A percentile compares a stretch with the other conserved stretches of the same genome.
phyloP scores from a whole-genome alignment of 2,797 vertebrate species.

The Melanotaenia pygmaea region DNA sequence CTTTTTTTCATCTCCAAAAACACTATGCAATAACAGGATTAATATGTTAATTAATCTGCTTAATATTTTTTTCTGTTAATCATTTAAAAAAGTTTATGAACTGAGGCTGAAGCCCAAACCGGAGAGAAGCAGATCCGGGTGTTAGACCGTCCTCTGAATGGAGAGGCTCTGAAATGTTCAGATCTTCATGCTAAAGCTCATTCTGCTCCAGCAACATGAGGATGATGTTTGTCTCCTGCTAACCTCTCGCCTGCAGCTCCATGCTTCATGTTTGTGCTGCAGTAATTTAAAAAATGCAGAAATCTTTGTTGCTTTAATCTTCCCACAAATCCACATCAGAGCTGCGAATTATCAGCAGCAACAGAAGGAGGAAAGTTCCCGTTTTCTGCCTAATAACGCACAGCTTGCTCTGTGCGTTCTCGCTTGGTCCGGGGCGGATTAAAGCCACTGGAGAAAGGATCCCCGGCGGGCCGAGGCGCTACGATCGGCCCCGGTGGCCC shows the following conservation, averaged over 20 bases:
- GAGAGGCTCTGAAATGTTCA: neutral
- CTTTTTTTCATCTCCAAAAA: too few relatives aligned
- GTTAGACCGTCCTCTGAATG: too few relatives aligned
- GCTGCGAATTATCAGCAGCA: constrained; percentile 40
- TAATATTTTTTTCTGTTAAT: too few relatives aligned
- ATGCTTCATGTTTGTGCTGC: constrained; percentile 38
- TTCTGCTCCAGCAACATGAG: too few relatives aligned
- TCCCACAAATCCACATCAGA: constrained; percentile 47
- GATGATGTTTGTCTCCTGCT: neutral
- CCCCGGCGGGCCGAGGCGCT: constrained; percentile 13
- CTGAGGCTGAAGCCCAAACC: too few relatives aligned
- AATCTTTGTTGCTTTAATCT: constrained; percentile 61
- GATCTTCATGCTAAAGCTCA: too few relatives aligned
- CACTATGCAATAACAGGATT: too few relatives aligned
- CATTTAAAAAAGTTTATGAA: too few relatives aligned
- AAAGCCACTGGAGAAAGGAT: constrained; percentile 24
- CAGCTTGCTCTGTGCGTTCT: constrained; percentile 20
- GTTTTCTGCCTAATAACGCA: neutral
- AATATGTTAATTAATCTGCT: too few relatives aligned
- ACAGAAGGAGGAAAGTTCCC: constrained; percentile 21
- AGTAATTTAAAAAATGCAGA: constrained; percentile 43
- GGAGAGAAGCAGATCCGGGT: too few relatives aligned
- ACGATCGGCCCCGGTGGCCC: constrained; percentile 43
- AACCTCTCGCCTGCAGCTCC: constrained; percentile 10
- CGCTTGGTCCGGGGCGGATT: constrained; percentile 31